A percentile compares a stretch with the other conserved stretches of the same genome.
These are phyloP conservation scores for Caiman crocodilus DNA, from an alignment of 2,797 vertebrate genomes.

Conservation along the genomic window DNA sequence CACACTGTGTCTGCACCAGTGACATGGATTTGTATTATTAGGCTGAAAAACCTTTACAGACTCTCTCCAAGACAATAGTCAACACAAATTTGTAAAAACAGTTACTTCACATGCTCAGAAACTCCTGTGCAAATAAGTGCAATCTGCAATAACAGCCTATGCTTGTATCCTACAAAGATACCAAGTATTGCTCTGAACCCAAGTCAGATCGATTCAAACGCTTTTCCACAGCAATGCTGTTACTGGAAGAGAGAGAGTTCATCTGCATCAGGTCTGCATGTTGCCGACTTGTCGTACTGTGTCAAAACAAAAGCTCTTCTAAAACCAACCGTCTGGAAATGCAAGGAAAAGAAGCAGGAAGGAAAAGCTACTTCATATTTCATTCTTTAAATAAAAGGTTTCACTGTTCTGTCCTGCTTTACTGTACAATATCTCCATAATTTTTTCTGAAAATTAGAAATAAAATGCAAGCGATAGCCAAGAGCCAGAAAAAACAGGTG, in stretches of 20 bases:
- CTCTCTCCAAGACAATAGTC: background rate
- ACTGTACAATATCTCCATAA: background rate
- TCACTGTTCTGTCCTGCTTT: background rate
- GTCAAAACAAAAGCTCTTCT: background rate
- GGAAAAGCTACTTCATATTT: background rate
- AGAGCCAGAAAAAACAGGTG: background rate
- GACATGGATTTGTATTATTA: too few species aligned
- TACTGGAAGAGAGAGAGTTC: background rate
- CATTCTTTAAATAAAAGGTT: constrained; percentile 1
- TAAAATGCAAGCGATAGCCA: background rate
- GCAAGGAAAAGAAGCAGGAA: background rate
- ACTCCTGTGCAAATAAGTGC: background rate
- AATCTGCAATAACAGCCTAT: background rate
- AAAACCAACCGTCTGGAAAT: background rate
- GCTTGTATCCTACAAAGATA: background rate
- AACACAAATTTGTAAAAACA: background rate
- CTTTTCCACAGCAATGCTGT: background rate
- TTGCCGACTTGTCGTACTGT: background rate
- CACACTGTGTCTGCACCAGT: too few species aligned
- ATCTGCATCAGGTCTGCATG: background rate
- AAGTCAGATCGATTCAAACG: background rate
- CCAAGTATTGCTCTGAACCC: background rate
- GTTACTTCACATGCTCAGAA: background rate
- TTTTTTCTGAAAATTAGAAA: background rate
- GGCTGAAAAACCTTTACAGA: background rate